Conservation (phyloP, 2,113 vertebrate genomes). For the Accipiter cooperii region DNA sequence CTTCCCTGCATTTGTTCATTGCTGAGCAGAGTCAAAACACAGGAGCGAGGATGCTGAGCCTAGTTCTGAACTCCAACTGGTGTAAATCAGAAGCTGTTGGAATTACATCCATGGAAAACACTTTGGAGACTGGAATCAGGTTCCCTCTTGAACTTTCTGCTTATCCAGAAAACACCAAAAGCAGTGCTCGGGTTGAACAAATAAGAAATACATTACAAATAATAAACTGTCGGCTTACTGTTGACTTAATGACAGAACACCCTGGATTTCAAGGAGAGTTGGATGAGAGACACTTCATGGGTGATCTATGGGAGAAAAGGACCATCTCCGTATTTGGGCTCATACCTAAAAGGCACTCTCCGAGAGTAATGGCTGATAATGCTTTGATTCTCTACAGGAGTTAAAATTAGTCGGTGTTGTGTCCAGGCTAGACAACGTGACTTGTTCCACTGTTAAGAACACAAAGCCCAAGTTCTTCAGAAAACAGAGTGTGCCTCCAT, state of each 20-base stretch:
- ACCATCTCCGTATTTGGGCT: background rate
- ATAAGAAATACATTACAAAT: constrained; percentile 29
- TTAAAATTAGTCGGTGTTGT: background rate
- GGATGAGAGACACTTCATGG: background rate
- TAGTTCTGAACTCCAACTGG: background rate
- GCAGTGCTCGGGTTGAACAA: background rate
- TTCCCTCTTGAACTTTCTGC: constrained; percentile 8
- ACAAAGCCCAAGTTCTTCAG: background rate
- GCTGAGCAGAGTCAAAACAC: background rate
- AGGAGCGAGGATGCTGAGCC: background rate
- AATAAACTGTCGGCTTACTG: constrained; percentile 2
- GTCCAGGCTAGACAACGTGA: background rate
- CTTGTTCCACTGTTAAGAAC: background rate
- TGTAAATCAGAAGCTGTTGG: background rate
- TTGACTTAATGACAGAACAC: constrained; percentile 6
- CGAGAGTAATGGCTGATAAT: background rate
- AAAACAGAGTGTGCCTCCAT: background rate
- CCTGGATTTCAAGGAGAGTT: background rate
- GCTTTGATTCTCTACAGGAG: background rate
- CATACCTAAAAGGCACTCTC: background rate
- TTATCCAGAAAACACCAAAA: background rate
- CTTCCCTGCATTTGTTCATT: background rate
- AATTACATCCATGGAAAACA: background rate
- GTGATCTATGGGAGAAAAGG: background rate
- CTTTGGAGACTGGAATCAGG: background rate